Evolutionary conservation across 2,888 invertebrate species (phyloP), one percentile per base, ranked within the genome.

Genomic region (Drosophila anceps): DNA sequence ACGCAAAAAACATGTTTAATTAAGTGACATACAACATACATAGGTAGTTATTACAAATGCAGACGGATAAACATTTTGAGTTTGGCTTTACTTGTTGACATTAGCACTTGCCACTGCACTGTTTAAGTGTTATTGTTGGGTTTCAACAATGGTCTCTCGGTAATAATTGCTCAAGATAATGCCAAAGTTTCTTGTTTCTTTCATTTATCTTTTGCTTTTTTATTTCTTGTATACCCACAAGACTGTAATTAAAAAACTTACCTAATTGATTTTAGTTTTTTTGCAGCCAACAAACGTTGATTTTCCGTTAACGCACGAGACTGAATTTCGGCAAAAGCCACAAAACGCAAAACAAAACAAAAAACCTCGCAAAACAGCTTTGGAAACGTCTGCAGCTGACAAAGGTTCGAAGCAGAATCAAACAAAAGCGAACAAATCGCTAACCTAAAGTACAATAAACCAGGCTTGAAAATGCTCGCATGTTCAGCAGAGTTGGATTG

Each of bases 101-200:
- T 78, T 78, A 74, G 59, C 78, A 77, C 74, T 77, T 74, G 76
- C 70, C 67, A 75, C 79, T 78, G 75, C 70, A 66, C 62, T 63
- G 60, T 57, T 70, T 51, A 46, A 71, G 54, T 71, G 62, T 29
- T 58, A 64, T 75, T 78, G 72, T 46, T 79, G 37, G 54, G 61
- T 59, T 66, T 67, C 51, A 46, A 65, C 59, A 79, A 46, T 51
- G 20, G 33, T 66, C 29, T 12, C 43, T 43, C 24, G 31, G 61
- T 33, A 60, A 59, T 82, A 86, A 86, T 84, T 87, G 70, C 84
- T 64, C 84, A 84, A 87, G 75, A 73, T 71, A 82, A 81, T 79
- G 65, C 37, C 63, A 65, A 50, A 69, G 65, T 53, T 51, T 48
- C 37, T 60, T 53, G 63, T 66, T 37, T 68, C 69, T 69, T 44